These are phyloP conservation scores for Mus spretus DNA, from an alignment of 2,797 vertebrate genomes.

Conservation along the genomic window DNA sequence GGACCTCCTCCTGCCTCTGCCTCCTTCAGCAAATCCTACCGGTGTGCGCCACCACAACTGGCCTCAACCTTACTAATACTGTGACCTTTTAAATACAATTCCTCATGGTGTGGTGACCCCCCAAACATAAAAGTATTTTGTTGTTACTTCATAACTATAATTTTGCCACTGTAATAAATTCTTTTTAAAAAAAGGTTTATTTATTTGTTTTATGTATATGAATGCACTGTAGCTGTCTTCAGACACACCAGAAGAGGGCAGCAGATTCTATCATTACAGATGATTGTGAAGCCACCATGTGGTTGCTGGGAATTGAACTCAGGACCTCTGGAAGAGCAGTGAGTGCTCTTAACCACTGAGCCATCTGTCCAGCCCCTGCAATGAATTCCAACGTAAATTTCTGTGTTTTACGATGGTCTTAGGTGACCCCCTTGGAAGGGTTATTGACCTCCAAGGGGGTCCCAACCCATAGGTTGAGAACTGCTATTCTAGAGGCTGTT, in stretches of 20 bases:
- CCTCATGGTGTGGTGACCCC: background rate
- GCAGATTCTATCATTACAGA: too few relatives aligned
- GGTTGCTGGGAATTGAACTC: too few relatives aligned
- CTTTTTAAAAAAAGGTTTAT: background rate
- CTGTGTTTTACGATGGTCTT: background rate
- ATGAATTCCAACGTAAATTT: background rate
- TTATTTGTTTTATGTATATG: too few relatives aligned
- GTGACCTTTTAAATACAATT: background rate
- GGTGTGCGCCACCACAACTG: too few relatives aligned
- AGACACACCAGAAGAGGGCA: too few relatives aligned
- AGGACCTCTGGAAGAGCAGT: too few relatives aligned
- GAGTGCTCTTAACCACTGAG: too few relatives aligned
- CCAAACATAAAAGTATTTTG: background rate
- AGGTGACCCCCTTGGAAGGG: background rate
- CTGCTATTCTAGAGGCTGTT: background rate
- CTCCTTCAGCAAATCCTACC: too few relatives aligned
- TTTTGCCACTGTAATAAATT: background rate
- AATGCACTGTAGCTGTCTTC: too few relatives aligned
- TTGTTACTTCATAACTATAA: background rate
- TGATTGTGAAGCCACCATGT: too few relatives aligned
- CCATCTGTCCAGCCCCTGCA: background rate
- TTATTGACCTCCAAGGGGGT: background rate
- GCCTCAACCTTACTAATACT: background rate
- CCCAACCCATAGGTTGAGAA: background rate
- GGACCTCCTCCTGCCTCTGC: too few relatives aligned